A percentile compares a stretch with the other conserved stretches of the same genome.
These are phyloP conservation scores for Lates japonicus DNA, from an alignment of 2,797 vertebrate species.

Conservation along the genomic window DNA sequence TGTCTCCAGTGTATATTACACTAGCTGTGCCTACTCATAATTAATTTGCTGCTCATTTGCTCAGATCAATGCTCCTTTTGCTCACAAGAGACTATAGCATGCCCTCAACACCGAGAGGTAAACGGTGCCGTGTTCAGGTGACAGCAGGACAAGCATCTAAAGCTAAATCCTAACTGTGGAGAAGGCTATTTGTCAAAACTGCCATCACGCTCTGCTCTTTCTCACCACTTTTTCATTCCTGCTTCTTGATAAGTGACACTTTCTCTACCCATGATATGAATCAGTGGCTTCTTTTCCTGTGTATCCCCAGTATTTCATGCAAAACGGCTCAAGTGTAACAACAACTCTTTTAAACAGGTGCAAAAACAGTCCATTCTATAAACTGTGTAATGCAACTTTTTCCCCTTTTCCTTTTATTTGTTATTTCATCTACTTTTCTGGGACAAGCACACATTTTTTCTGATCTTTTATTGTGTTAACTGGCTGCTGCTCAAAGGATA, in stretches of 20 bases:
- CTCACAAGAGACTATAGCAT: constrained; percentile 53
- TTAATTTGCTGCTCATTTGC: constrained; percentile 82
- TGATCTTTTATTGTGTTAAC: constrained; percentile 13
- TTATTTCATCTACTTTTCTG: background rate
- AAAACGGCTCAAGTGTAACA: constrained; percentile 3
- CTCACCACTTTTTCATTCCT: constrained; percentile 6
- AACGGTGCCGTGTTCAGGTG: constrained; percentile 28
- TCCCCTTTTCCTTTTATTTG: background rate
- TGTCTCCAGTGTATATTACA: constrained; percentile 74
- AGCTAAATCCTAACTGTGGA: constrained; percentile 8
- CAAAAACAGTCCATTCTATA: background rate
- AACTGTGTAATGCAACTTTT: constrained; percentile 6
- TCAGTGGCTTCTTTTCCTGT: background rate
- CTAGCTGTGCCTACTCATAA: constrained; percentile 66
- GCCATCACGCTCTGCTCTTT: background rate
- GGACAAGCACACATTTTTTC: background rate
- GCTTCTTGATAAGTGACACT: constrained; percentile 4
- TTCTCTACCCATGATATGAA: background rate
- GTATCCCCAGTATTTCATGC: background rate
- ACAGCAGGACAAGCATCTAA: constrained; percentile 13
- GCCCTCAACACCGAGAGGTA: constrained; percentile 36
- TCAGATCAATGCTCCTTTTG: constrained; percentile 73
- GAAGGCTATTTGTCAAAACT: constrained; percentile 6
- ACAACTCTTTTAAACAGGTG: constrained; percentile 2
- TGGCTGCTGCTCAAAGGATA: constrained; percentile 28